Evolutionary conservation across 2,888 invertebrate species (phyloP), one percentile per base, ranked within the genome.

Genomic region (Helicoverpa assulta): DNA sequence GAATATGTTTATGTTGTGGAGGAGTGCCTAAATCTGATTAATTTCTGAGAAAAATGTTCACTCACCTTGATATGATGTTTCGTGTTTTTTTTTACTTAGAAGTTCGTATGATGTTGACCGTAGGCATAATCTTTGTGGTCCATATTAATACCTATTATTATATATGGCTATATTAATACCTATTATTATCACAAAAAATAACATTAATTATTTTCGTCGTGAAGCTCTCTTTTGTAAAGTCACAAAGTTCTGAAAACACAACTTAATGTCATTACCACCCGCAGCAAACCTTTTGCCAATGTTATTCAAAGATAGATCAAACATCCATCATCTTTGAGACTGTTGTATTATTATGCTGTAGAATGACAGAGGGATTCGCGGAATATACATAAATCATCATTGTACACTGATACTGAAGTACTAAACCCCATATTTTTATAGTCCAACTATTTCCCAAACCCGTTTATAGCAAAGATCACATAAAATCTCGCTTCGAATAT

Each of bases 401-500:
- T 47, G n/a, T 5, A 47, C 5, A 1, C 47, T 47, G n/a, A 47
- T 47, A 47, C 47, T 65, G n/a, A 43, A 58, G 53, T 10, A 62
- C 16, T 14, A 63, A 40, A 37, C 19, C 5, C 21, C 12, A 47
- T 63, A n/a, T 47, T 47, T 47, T 47, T 47, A 6, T 54, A 33
- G 50, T 53, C 40, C 37, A 56, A 21, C 52, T 21, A 56, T 65
- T 60, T 59, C 29, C 43, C 47, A 14, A 33, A 21, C 26, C 33
- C n/a, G 18, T 56, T 50, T 64, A 43, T 54, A 8, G 18, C 53
- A 16, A 69, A 63, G 70, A 63, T 74, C 29, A 61, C 67, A 67
- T 77, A 73, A 81, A 76, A 33, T 50, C 63, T 63, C 60, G 21
- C 62, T 55, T 16, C 37, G 37, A 68, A 72, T 60, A 72, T 62